phyloP scores from a whole-genome alignment of 2,888 invertebrate species.

The Drosophila atroscutellata region DNA sequence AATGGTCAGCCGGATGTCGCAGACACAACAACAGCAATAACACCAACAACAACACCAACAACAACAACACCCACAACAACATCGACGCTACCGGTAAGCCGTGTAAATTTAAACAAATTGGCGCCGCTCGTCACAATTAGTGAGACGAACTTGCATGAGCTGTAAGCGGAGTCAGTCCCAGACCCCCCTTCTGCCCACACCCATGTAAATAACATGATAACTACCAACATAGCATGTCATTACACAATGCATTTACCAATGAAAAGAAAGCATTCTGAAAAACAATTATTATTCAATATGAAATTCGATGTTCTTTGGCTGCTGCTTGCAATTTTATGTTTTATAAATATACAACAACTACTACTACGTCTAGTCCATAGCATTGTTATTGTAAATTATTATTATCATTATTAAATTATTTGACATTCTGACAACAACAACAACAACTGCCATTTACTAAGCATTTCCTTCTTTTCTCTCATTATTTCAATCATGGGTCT shows the following conservation, averaged over 20 bases:
- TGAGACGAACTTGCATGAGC: conserved; percentile 84
- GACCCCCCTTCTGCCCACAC: neutral
- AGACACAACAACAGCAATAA: conserved; percentile 20
- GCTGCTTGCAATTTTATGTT: neutral
- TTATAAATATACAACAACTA: neutral
- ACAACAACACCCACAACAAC: conserved; percentile 12
- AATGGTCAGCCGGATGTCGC: conserved; percentile 47
- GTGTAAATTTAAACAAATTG: conserved; percentile 73
- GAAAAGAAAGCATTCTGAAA: conserved; percentile 1
- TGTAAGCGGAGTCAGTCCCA: conserved; percentile 34
- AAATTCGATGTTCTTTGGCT: neutral
- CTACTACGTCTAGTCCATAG: conserved; percentile 26
- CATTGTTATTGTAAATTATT: conserved; percentile 16
- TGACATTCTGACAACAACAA: neutral
- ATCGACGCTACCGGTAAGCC: conserved; percentile 85
- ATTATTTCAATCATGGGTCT: neutral
- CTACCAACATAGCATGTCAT: conserved; percentile 46
- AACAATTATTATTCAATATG: neutral
- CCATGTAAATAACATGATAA: conserved; percentile 50
- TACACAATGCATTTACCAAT: conserved; percentile 30
- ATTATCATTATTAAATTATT: conserved; percentile 18
- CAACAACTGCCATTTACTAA: neutral
- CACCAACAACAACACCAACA: neutral
- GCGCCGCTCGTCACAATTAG: conserved; percentile 87
- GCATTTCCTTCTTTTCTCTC: conserved; percentile 1